These are phyloP conservation scores for Nycticebus coucang DNA, from an alignment of 2,113 vertebrate species.

Conservation along the genomic window DNA sequence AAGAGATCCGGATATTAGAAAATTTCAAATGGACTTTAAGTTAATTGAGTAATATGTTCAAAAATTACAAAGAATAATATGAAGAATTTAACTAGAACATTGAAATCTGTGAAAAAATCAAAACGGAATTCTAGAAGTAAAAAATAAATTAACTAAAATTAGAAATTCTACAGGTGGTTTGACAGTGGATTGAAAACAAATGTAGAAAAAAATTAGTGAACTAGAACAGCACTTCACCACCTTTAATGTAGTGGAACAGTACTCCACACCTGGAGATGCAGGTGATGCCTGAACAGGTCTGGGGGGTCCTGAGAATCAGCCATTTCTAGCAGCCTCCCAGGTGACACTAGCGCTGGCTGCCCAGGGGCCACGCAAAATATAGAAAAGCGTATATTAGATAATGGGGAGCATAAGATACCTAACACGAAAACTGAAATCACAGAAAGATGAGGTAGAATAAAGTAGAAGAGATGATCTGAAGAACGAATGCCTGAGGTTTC, in stretches of 20 bases:
- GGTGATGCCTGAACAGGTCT: not conserved
- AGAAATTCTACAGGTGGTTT: not conserved
- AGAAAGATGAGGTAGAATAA: not conserved
- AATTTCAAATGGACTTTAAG: too few relatives aligned
- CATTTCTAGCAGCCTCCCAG: not conserved
- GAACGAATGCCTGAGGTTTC: not conserved
- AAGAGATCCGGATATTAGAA: too few relatives aligned
- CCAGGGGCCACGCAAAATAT: not conserved
- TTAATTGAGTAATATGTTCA: not conserved
- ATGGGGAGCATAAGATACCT: not conserved
- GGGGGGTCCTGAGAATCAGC: too few relatives aligned
- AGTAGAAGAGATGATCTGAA: not conserved
- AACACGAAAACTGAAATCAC: not conserved
- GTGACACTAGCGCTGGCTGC: not conserved
- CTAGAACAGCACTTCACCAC: not conserved
- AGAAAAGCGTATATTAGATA: not conserved
- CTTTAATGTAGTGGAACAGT: not conserved
- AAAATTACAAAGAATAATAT: slow-evolving; percentile 20
- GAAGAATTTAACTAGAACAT: not conserved
- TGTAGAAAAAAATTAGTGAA: not conserved
- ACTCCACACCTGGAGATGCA: not conserved
- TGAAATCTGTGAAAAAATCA: not conserved
- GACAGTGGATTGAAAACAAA: not conserved
- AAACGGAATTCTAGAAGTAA: not conserved
- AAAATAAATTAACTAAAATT: slow-evolving; percentile 24